Evolutionary conservation across 2,113 vertebrate species (phyloP).

Genomic region (Phaethon lepturus): DNA sequence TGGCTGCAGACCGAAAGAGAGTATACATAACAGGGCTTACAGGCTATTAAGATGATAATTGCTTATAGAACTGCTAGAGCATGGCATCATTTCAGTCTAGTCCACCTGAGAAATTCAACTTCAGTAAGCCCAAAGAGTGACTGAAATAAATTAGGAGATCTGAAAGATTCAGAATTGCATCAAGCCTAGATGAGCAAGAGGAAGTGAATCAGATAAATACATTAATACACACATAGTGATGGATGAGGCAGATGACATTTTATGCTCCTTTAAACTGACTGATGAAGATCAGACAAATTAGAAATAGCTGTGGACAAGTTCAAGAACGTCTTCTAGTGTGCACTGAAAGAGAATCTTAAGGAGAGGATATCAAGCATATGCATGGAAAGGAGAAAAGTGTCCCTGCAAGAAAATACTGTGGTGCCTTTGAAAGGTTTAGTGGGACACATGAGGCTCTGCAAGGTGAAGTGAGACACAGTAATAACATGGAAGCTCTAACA

Average conservation of each 20-base stretch:
- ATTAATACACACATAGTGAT: conserved; percentile 77
- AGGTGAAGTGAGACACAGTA: background rate
- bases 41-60: conserved; percentile 79
- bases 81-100: conserved; percentile 73
- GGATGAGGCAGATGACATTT: conserved; percentile 79
- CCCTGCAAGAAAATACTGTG: background rate
- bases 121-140: conserved; percentile 65
- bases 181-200: conserved; percentile 67
- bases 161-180: conserved; percentile 74
- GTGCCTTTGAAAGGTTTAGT: background rate
- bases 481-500: background rate
- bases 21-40: conserved; percentile 64
- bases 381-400: background rate
- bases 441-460: background rate
- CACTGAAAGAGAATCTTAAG: conserved; percentile 73
- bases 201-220: conserved; percentile 79
- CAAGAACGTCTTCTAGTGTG: conserved; percentile 51
- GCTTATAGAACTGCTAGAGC: conserved; percentile 76
- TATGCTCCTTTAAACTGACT: conserved; percentile 80
- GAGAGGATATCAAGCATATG: background rate
- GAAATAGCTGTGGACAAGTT: conserved; percentile 77
- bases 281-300: conserved; percentile 82
- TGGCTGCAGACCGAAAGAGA: conserved; percentile 54
- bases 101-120: conserved; percentile 80
- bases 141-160: conserved; percentile 82